Evolutionary conservation across 2,888 invertebrate genomes (phyloP).

Genomic region (Penaeus monodon): DNA sequence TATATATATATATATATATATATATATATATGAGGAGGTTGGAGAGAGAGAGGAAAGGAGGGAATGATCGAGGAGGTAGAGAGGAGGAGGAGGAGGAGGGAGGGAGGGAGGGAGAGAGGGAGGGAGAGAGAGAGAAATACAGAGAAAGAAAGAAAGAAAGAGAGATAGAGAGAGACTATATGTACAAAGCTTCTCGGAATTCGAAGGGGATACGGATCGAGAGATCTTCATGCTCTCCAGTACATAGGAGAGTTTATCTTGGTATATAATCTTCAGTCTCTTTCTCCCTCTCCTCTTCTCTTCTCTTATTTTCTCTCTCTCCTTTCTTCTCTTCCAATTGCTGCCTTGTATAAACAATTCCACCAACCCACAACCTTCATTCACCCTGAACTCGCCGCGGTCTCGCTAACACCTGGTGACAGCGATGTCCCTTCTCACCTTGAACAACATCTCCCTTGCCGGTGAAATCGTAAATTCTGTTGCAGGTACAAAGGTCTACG

Average conservation of each 20-base stretch:
- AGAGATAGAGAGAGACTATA: too few species aligned
- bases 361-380: background rate
- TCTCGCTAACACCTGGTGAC: slow-evolving; percentile 3
- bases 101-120: background rate
- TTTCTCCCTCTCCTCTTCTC: background rate
- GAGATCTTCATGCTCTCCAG: too few species aligned
- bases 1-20: too few species aligned
- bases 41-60: background rate
- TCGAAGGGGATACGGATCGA: too few species aligned
- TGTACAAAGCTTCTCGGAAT: too few species aligned
- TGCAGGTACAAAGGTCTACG: too few species aligned
- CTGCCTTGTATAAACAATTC: background rate
- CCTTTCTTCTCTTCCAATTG: background rate
- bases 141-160: too few species aligned
- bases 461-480: too few species aligned
- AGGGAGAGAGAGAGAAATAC: background rate
- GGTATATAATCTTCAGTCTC: background rate
- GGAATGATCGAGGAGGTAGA: background rate
- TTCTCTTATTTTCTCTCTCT: too few species aligned
- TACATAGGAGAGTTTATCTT: too few species aligned
- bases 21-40: too few species aligned
- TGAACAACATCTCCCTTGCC: too few species aligned
- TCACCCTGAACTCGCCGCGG: background rate
- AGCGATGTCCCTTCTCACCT: background rate
- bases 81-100: background rate